These are phyloP conservation scores for Drosophila quasianomalipes DNA, from an alignment of 2,888 invertebrate species.

Conservation along the genomic window DNA sequence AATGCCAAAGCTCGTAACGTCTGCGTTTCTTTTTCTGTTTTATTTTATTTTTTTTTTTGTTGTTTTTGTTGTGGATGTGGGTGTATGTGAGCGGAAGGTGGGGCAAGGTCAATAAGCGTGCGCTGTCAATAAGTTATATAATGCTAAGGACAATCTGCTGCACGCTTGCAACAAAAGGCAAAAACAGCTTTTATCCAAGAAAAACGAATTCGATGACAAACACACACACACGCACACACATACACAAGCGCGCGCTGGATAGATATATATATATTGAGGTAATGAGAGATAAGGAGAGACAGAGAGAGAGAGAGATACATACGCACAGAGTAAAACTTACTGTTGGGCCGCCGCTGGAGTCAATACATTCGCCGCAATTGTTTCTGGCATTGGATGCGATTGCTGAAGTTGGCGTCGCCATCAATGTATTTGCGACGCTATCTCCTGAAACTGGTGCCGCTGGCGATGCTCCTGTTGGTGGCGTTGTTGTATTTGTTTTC, in stretches of 20 bases:
- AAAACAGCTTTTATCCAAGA: constrained; percentile 2
- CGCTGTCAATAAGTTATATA: constrained; percentile 66
- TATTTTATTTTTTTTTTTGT: neutral
- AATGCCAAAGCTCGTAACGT: constrained; percentile 29
- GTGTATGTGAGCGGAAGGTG: constrained; percentile 1
- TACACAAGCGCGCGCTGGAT: constrained; percentile 1
- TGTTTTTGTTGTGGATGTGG: constrained; percentile 10
- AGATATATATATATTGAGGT: neutral
- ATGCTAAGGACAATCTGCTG: constrained; percentile 42
- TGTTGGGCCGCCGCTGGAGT: constrained; percentile 37
- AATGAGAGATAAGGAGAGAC: neutral
- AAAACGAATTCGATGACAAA: constrained; percentile 9
- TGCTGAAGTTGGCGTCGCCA: constrained; percentile 18
- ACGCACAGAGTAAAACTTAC: constrained; percentile 40
- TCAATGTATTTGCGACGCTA: constrained; percentile 35
- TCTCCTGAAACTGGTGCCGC: constrained; percentile 20
- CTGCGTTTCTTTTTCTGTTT: constrained; percentile 2
- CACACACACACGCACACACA: constrained; percentile 12
- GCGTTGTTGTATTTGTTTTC: constrained; percentile 38
- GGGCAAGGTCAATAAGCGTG: constrained; percentile 57
- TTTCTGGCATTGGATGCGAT: constrained; percentile 18
- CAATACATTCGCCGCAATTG: constrained; percentile 28
- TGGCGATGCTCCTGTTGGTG: constrained; percentile 25
- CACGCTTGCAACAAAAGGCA: constrained; percentile 8
- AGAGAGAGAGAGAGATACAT: neutral